Base-by-base conservation (phyloP, 1,140 invertebrate genomes). In the Drosophila repletoides region DNA sequence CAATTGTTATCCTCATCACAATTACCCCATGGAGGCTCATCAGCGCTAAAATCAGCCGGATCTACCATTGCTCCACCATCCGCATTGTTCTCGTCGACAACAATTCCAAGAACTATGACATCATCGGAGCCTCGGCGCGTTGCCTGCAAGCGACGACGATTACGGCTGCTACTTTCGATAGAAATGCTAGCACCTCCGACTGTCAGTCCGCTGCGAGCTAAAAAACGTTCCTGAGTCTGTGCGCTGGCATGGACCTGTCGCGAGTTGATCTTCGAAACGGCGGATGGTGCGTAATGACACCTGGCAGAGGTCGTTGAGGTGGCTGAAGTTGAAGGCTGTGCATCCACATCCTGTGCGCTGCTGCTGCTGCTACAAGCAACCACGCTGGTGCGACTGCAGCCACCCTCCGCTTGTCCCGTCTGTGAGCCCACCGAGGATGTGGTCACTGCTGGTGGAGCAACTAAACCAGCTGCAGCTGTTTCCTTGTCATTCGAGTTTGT, bases 1-100 rank as follows among this genome's bases (percentile, higher is more conserved):
- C 69, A 86, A 24, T 79, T 89, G 58, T 88, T 89, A 24, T 89
- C 87, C 24, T 90, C 89, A 29, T 89, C 88, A 51, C 89, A 90
- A 59, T 90, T 89, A n/a, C 51, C 84, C 89, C 89, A 90, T 0
- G 89, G n/a, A n/a, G n/a, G 69, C n/a, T 89, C 88, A 6, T 89
- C 88, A 31, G 55, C 79, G 52, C 40, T 80, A 5, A 80, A 86
- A 28, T 88, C 87, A 1, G 65, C 73, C 1, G 67, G 70, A 7
- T 88, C 69, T 0, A 48, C 52, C 58, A 15, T 41, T 21, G 1
- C 40, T 15, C n/a, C 43, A 7, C 7, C 63, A 14, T 63, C 60
- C 15, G 65, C 61, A 33, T 55, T 34, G 31, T 61, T 67, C 24
- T 88, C 86, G 26, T 84, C 86, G 9, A 86, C 76, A 1, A 88